Evolutionary conservation across 2,888 invertebrate genomes (phyloP).

Genomic region (Erannis defoliaria): DNA sequence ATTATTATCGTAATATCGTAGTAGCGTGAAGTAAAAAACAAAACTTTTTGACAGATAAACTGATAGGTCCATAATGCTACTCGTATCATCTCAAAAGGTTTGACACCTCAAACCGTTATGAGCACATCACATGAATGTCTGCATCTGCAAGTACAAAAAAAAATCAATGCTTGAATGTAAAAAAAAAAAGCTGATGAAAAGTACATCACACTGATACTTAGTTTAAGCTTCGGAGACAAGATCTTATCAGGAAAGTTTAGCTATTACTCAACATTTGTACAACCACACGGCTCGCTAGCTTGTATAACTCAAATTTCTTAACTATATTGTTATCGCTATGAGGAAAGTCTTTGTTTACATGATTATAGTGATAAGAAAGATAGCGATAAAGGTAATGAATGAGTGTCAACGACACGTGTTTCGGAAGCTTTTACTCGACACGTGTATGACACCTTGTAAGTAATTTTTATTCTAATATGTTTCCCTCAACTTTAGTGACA

Average conservation of each 20-base stretch:
- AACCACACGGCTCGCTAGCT: slow-evolving; percentile 39
- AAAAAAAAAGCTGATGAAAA: too few relatives aligned
- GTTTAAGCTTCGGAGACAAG: not conserved
- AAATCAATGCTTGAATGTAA: too few relatives aligned
- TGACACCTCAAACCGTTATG: too few relatives aligned
- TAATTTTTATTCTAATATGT: slow-evolving; percentile 21
- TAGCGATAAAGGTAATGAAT: slow-evolving; percentile 37
- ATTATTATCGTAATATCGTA: too few relatives aligned
- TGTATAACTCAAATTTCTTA: slow-evolving; percentile 24
- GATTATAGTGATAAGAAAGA: slow-evolving; percentile 36
- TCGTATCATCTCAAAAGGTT: too few relatives aligned
- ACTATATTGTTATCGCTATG: slow-evolving; percentile 30
- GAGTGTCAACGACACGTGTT: slow-evolving; percentile 43
- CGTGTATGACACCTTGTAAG: too few relatives aligned
- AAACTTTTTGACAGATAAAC: too few relatives aligned
- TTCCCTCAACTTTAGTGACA: too few relatives aligned
- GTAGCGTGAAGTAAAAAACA: too few relatives aligned
- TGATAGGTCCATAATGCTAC: too few relatives aligned
- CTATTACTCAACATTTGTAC: slow-evolving; percentile 42
- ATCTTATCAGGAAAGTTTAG: slow-evolving; percentile 32
- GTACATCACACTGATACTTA: not conserved
- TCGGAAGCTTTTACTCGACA: slow-evolving; percentile 28
- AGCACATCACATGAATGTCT: too few relatives aligned
- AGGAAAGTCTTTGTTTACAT: slow-evolving; percentile 48
- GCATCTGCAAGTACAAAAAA: too few relatives aligned